phyloP scores from a whole-genome alignment of 2,888 invertebrate species.

The Phyllotreta striolata region DNA sequence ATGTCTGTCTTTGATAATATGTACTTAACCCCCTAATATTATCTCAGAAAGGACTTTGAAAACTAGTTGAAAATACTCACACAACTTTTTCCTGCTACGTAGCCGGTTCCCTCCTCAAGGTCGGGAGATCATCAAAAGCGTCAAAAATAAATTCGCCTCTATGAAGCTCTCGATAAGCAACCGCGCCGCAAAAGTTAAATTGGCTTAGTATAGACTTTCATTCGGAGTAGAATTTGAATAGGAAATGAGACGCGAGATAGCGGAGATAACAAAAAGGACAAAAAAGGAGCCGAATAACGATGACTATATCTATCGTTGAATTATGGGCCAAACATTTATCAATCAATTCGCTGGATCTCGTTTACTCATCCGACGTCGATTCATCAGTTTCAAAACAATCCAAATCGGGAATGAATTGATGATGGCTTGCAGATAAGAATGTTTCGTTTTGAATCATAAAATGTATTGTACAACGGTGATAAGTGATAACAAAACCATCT shows the following conservation, averaged over 20 bases:
- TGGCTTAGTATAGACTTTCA: constrained; percentile 44
- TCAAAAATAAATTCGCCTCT: constrained; percentile 34
- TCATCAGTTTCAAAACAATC: constrained; percentile 49
- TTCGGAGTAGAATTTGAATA: constrained; percentile 40
- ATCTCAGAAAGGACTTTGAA: no score
- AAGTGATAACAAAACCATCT: no score
- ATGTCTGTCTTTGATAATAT: no score
- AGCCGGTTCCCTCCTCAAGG: not conserved
- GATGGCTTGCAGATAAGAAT: constrained; percentile 31
- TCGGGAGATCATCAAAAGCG: constrained; percentile 21
- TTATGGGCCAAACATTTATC: constrained; percentile 49
- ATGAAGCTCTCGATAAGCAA: constrained; percentile 41
- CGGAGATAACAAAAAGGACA: constrained; percentile 37
- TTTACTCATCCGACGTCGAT: constrained; percentile 47
- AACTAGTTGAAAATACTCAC: constrained; percentile 6
- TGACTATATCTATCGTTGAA: constrained; percentile 45
- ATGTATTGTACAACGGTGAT: no score
- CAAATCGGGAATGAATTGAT: constrained; percentile 41
- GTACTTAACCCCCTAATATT: no score
- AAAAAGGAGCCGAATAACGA: constrained; percentile 44
- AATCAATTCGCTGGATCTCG: constrained; percentile 47
- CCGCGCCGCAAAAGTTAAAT: constrained; percentile 45
- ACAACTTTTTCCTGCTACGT: constrained; percentile 11
- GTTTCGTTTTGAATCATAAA: constrained; percentile 12
- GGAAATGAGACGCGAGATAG: constrained; percentile 39